Percentiles rank a stretch among this genome's conserved stretches.
Evolutionary conservation across 2,113 vertebrate genomes (phyloP).

Genomic region (Isichthys henryi): DNA sequence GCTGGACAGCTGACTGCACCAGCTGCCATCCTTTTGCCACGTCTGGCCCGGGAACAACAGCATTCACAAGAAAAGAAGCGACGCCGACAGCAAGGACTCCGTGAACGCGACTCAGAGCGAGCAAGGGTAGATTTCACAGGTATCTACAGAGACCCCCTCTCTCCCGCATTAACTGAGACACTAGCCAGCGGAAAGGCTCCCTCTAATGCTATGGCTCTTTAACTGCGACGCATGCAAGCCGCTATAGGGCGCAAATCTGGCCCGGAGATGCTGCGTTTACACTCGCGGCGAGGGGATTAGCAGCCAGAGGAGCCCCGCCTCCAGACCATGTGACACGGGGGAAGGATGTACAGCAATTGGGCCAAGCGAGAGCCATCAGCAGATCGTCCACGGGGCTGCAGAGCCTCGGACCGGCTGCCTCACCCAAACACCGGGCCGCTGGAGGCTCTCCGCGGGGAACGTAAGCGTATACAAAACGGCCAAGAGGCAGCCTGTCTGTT

Average conservation of each 20-base stretch:
- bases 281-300: neutral
- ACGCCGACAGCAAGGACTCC: neutral
- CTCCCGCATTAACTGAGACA: neutral
- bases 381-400: neutral
- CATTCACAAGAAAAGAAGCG: neutral
- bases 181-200: neutral
- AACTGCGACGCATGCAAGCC: neutral
- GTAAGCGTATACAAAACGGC: constrained; percentile 56
- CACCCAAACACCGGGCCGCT: constrained; percentile 30
- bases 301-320: neutral
- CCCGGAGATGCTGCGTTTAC: neutral
- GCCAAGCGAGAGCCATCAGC: neutral
- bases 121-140: neutral
- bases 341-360: neutral
- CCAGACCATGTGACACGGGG: neutral
- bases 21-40: neutral
- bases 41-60: constrained; percentile 22
- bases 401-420: neutral
- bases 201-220: neutral
- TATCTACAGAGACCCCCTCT: neutral
- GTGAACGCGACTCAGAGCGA: neutral
- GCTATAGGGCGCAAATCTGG: neutral
- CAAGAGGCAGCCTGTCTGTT: constrained; percentile 46
- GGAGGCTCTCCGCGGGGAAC: constrained; percentile 40
- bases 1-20: neutral